Base-by-base conservation (phyloP, 2,113 vertebrate genomes). In the Callocephalon fimbriatum region DNA sequence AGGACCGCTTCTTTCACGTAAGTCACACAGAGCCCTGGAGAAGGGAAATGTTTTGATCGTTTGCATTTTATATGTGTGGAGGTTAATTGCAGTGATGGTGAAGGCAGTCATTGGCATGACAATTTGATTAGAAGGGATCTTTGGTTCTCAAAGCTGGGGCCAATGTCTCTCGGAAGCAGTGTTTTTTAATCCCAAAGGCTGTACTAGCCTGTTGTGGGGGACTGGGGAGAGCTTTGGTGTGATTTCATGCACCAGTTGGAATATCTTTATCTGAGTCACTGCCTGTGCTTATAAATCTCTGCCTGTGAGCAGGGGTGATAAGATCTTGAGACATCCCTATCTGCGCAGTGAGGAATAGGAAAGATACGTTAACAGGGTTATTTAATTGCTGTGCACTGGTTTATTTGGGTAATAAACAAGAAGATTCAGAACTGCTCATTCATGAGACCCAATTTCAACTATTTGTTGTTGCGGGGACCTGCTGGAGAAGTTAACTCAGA, bases 231-330 rank as follows among this genome's bases (percentile, higher is more conserved):
- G 66, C 66, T 80, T 70, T 65, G 82, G 40, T 77, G 3, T 74
- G 78, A 94, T 94, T 96, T 93, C 96, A 90, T 58, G 71, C 90
- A 88, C 90, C 75, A 70, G 35, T 88, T 94, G 88, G 67, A 88
- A 32, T 82, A 27, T 84, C 75, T 79, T 86, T 77, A 37, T 88
- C 90, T 67, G 56, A 86, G 35, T 16, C 13, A 3, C 51, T 70
- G 74, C 37, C 19, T 48, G 44, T 82, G 81, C 48, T 88, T 89
- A n/a, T 68, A 75, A 81, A 75, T 93, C 56, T 32, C 80, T 63
- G 35, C 19, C 61, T 90, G 88, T 51, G 84, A 71, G 80, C 42
- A 67, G 14, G 50, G 19, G 5, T 71, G 94, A 91, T 93, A 90
- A 75, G 47, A 91, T 95, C 91, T 91, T 0, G 3, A 78, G 76